Conservation (phyloP, 1,140 invertebrate species). For the Drosophila bocki region DNA sequence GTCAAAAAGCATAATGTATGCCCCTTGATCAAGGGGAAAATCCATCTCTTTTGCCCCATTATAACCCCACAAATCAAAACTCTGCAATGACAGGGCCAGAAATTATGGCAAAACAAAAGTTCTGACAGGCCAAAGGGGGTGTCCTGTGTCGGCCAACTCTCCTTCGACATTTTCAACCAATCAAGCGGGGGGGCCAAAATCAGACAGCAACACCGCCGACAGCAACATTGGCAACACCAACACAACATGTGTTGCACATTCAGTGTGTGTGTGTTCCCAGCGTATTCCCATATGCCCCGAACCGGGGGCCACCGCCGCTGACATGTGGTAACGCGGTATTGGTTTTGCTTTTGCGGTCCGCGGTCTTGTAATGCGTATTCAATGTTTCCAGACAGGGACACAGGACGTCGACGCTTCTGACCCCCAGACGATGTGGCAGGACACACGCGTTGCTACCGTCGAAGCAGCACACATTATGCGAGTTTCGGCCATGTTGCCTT, state of each 20-base stretch:
- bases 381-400: constrained; percentile 73
- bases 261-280: constrained; percentile 17
- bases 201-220: constrained; percentile 57
- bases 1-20: background rate
- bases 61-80: constrained; percentile 60
- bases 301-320: constrained; percentile 60
- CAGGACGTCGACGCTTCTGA: constrained; percentile 53
- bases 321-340: constrained; percentile 82
- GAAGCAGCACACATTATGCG: constrained; percentile 67
- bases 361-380: constrained; percentile 82
- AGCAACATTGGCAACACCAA: constrained; percentile 32
- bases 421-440: constrained; percentile 70
- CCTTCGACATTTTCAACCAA: constrained; percentile 71
- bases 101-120: constrained; percentile 79
- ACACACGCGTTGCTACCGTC: constrained; percentile 62
- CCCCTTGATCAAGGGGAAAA: constrained; percentile 7
- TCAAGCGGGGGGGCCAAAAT: constrained; percentile 65
- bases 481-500: constrained; percentile 65
- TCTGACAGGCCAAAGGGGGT: constrained; percentile 37
- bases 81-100: constrained; percentile 69
- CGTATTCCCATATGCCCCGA: constrained; percentile 79
- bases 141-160: constrained; percentile 29
- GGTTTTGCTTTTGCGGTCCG: constrained; percentile 71
- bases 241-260: constrained; percentile 83
- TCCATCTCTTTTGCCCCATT: constrained; percentile 1